Percentiles rank a stretch among this genome's conserved stretches.
Conservation (phyloP, 2,797 vertebrate genomes). For the Crocodylus rhombifer region DNA sequence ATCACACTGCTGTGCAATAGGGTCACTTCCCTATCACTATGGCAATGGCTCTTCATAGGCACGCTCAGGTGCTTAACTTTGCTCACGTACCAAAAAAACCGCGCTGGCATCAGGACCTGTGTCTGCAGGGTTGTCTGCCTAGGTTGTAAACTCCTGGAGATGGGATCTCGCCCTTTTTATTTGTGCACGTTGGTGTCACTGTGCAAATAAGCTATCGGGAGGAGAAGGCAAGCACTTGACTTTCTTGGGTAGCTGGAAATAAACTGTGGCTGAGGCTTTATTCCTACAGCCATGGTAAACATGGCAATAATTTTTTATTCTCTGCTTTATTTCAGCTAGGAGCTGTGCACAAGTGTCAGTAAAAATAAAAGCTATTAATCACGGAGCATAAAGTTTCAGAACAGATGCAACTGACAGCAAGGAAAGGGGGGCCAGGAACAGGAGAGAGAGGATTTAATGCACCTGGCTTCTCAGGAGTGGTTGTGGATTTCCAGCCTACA, state of each 20-base stretch:
- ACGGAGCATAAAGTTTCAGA: not conserved
- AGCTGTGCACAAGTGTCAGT: not conserved
- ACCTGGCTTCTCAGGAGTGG: not conserved
- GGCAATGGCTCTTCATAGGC: not conserved
- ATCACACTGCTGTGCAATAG: not conserved
- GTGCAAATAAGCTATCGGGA: not conserved
- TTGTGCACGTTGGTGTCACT: not conserved
- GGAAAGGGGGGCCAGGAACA: not conserved
- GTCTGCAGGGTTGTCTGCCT: not conserved
- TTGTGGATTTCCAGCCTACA: not conserved
- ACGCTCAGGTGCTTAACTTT: not conserved
- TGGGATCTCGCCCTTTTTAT: not conserved
- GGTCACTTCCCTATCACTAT: not conserved
- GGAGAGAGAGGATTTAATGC: not conserved
- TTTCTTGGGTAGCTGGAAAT: not conserved
- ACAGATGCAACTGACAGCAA: not conserved
- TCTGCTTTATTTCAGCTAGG: not conserved
- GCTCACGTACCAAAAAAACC: not conserved
- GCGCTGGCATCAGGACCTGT: not conserved
- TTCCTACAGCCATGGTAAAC: not conserved
- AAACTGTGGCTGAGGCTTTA: not conserved
- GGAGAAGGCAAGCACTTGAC: not conserved
- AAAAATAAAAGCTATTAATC: constrained; percentile 22
- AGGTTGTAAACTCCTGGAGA: not conserved
- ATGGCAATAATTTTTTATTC: not conserved